Base-by-base conservation (phyloP, 2,888 invertebrate genomes). In the Luffia ferchaultella region DNA sequence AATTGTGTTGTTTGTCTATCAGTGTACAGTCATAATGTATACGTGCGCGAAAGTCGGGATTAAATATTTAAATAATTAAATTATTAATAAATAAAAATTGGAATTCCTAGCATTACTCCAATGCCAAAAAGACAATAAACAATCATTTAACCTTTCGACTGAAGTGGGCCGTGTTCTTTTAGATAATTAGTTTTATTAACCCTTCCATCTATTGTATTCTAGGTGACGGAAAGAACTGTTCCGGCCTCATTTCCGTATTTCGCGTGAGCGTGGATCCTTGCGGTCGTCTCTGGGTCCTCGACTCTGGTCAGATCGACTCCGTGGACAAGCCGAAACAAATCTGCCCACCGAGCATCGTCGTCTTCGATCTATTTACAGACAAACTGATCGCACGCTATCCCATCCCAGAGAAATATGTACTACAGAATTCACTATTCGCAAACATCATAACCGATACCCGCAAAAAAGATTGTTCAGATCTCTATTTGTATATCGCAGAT, bases 221-320 rank as follows among this genome's bases (percentile, higher is more conserved):
- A 75, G 76, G 60, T 55, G 83, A 65, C 18, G 56, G 55, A 5
- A 59, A 60, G 9, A 71, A 88, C 51, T 93, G 93, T 62, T 80
- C 86, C 1, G 88, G 90, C 41, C 68, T 93, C 41, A 90, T 90
- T 0, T 93, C 93, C 1, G 93, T 93, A 1, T 93, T 93, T 63
- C 85, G 94, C 18, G 79, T 93, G 45, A 87, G 87, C 59, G 88
- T 89, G 0, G 94, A 94, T 67, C 77, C 86, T 1, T 94, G 94
- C 58, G 89, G 90, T 46, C 86, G 93, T 42, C 76, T 94, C 2
- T 94, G 93, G 93, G 87, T 93, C 0, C 74, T 94, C 52, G 93
- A 94, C 69, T 91, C 93, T 0, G 94, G 94, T 0, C 89, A 91
- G 63, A 87, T 90, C 2, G 87, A 93, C 60, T 86, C 89, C 1